Base-by-base conservation (phyloP, 1,140 invertebrate genomes). In the Polypedilum vanderplanki region DNA sequence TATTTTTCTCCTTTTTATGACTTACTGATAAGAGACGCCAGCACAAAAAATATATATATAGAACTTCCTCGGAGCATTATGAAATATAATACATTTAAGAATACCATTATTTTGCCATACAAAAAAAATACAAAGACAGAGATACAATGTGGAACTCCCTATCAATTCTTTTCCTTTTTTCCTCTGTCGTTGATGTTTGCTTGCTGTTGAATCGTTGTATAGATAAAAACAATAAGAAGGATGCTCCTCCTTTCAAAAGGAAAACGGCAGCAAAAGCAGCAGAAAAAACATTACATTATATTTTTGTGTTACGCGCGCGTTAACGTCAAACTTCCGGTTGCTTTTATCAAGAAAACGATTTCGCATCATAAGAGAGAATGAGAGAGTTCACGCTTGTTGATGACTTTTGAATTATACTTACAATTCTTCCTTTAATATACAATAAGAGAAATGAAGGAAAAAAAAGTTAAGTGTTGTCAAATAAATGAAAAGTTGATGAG, bases 81-180 rank as follows among this genome's bases (percentile, higher is more conserved):
- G 65, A 57, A 70, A 70, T 18, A 70, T 70, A 70, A 70, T 57
- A 57, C 46, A 57, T 57, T 57, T 57, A 57, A 57, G 46, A 57
- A 57, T 57, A 12, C 46, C 46, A 57, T 57, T 57, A 57, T 57
- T n/a, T 57, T 57, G 12, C 12, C n/a, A 15, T 57, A 57, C 46
- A 57, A 57, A 57, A 57, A 46, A 57, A 57, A 57, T 57, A 57
- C 46, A 57, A 57, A 57, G 46, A 57, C 46, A 33, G 24, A 33
- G 46, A 57, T 57, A 57, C 46, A 57, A 57, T 57, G 46, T 57
- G n/a, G n/a, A 57, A 57, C 46, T 57, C 46, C 46, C 46, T 57
- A 57, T 57, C 46, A 57, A 57, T 57, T 57, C 46, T n/a, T 33
- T 33, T 33, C 24, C 24, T 33, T 33, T 33, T 33, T 33, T 33